Conservation (phyloP, 92 coral and sea anemone genomes). For the Zoanthus gigantus region DNA sequence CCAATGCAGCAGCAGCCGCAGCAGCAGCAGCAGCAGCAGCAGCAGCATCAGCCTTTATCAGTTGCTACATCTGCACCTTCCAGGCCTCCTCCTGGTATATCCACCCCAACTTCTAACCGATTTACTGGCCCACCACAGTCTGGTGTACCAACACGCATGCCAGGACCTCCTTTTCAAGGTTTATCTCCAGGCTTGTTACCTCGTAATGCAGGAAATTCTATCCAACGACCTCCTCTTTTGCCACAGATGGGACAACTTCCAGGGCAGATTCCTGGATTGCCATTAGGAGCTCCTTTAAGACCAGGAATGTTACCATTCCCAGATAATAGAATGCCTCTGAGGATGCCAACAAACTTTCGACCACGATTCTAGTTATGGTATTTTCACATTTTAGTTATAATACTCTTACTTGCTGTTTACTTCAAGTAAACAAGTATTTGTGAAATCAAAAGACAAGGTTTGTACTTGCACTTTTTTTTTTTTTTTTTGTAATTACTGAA, state of each 20-base stretch:
- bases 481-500: not conserved
- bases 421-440: constrained; percentile 1
- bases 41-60: constrained; percentile 61
- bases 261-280: constrained; percentile 63
- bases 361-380: constrained; percentile 52
- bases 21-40: too few species aligned
- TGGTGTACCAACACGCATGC: constrained; percentile 63
- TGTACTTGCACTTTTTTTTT: constrained; percentile 6
- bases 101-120: constrained; percentile 22
- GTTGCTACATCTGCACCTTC: constrained; percentile 66
- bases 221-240: constrained; percentile 63
- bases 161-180: constrained; percentile 53
- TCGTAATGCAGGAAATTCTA: not conserved
- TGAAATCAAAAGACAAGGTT: constrained; percentile 25
- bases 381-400: not conserved
- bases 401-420: not conserved
- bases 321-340: constrained; percentile 46
- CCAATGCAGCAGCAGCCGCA: constrained; percentile 54
- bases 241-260: constrained; percentile 68
- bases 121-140: constrained; percentile 48
- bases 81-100: constrained; percentile 63
- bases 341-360: constrained; percentile 53
- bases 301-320: constrained; percentile 72
- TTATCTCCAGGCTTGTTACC: constrained; percentile 36
- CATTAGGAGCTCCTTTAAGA: constrained; percentile 80